These are phyloP conservation scores for Lucilia sericata DNA, from an alignment of 1,140 invertebrate genomes.

Conservation along the genomic window DNA sequence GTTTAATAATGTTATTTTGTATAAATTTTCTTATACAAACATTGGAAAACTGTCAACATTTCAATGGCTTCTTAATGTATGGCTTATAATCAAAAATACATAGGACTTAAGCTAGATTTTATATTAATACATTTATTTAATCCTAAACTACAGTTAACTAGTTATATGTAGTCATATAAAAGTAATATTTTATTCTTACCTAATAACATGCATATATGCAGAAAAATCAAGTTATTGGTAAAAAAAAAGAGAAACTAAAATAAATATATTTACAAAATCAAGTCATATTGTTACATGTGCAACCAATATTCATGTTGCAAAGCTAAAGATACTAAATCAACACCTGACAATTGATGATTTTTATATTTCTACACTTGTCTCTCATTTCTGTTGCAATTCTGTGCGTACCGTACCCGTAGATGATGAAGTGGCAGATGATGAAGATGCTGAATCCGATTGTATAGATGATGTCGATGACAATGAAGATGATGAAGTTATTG, in stretches of 20 bases:
- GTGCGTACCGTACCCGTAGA: slow-evolving; percentile 65
- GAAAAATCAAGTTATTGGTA: background rate
- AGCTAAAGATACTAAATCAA: slow-evolving; percentile 11
- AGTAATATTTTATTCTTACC: too few relatives aligned
- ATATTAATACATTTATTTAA: too few relatives aligned
- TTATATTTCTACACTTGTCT: background rate
- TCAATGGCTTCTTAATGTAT: too few relatives aligned
- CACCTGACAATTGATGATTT: slow-evolving; percentile 33
- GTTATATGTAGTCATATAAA: too few relatives aligned
- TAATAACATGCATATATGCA: background rate
- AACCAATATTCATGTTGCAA: background rate
- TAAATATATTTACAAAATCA: slow-evolving; percentile 11
- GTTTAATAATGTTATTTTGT: background rate
- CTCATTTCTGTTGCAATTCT: slow-evolving; percentile 59
- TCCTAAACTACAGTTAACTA: too few relatives aligned
- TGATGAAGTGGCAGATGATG: slow-evolving; percentile 52
- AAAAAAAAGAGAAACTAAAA: background rate
- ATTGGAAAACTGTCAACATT: too few relatives aligned
- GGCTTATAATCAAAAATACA: too few relatives aligned
- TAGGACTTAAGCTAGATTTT: too few relatives aligned
- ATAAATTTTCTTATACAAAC: background rate
- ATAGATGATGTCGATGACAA: slow-evolving; percentile 48
- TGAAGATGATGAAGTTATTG: slow-evolving; percentile 30
- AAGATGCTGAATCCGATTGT: slow-evolving; percentile 36
- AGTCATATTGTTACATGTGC: background rate